Evolutionary conservation across 2,888 invertebrate species (phyloP).

Genomic region (Caenorhabditis sp.): DNA sequence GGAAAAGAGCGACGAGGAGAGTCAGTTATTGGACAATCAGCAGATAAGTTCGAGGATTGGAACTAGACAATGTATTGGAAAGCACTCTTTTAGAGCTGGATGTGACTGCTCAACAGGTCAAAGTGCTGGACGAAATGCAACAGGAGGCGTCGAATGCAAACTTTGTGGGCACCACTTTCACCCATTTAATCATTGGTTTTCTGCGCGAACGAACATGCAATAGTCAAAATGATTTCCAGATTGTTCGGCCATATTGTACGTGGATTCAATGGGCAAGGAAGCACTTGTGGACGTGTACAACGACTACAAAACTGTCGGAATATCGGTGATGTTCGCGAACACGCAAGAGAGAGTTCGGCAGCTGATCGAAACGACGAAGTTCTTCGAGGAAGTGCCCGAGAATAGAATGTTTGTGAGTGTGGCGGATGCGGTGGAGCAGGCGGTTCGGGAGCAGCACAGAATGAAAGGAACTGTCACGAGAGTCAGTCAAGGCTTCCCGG

Average conservation of each 20-base stretch:
- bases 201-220: neutral
- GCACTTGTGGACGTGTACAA: conserved; percentile 63
- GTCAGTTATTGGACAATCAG: conserved; percentile 6
- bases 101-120: conserved; percentile 41
- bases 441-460: conserved; percentile 53
- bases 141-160: conserved; percentile 19
- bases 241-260: conserved; percentile 78
- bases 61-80: neutral
- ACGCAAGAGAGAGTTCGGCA: conserved; percentile 74
- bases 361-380: conserved; percentile 68
- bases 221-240: conserved; percentile 74
- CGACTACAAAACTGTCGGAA: conserved; percentile 66
- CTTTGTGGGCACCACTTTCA: conserved; percentile 57
- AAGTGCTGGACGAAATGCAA: conserved; percentile 41
- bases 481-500: too few species aligned
- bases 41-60: conserved; percentile 8
- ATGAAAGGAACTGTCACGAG: too few species aligned
- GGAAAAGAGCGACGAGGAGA: conserved; percentile 21
- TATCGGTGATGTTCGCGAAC: conserved; percentile 69
- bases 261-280: conserved; percentile 76
- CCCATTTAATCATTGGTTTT: conserved; percentile 68
- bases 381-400: conserved; percentile 69
- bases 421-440: conserved; percentile 70
- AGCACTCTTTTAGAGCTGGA: conserved; percentile 53
- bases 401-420: conserved; percentile 67